Evolutionary conservation across 1,140 invertebrate genomes (phyloP).

Genomic region (Bombus ignitus): DNA sequence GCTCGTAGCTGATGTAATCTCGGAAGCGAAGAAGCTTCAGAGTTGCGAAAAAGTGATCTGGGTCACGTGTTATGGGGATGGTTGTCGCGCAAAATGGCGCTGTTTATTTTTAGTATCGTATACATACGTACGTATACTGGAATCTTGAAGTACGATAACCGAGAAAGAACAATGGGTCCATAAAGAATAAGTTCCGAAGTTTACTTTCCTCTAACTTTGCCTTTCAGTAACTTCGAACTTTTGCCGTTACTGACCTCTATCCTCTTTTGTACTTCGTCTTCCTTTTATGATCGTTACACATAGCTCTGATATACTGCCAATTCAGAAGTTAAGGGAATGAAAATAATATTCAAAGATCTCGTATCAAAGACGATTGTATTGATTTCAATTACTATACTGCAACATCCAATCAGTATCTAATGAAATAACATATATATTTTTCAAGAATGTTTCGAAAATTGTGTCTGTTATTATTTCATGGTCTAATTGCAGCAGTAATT

Average conservation of each 20-base stretch:
- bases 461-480: too few relatives aligned
- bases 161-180: background rate
- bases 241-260: background rate
- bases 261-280: too few relatives aligned
- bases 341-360: background rate
- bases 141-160: background rate
- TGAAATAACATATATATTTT: too few relatives aligned
- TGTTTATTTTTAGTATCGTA: background rate
- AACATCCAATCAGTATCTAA: background rate
- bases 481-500: too few relatives aligned
- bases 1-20: conserved; percentile 5
- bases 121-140: background rate
- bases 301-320: too few relatives aligned
- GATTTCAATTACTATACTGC: background rate
- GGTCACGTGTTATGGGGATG: background rate
- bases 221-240: background rate
- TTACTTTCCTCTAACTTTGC: background rate
- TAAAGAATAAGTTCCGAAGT: background rate
- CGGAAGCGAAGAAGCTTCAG: background rate
- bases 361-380: background rate
- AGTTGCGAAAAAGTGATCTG: background rate
- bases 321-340: too few relatives aligned
- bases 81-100: background rate
- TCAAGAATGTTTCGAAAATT: too few relatives aligned
- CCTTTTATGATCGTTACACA: too few relatives aligned